A percentile compares a stretch with the other conserved stretches of the same genome.
Conservation (phyloP, 2,113 vertebrate species). For the Pseudolaguvia tuberculata region DNA sequence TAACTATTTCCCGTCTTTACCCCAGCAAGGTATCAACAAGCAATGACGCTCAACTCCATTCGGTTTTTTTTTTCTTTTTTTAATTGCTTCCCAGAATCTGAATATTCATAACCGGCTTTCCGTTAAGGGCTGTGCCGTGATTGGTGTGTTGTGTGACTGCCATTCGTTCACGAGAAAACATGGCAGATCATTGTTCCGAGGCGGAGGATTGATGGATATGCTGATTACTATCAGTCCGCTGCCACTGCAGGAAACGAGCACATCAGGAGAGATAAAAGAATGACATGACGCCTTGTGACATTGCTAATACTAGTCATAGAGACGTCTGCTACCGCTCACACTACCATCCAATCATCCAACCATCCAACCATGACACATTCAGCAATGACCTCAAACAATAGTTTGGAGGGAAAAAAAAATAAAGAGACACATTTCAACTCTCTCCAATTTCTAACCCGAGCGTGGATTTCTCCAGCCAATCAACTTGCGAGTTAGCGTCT, state of each 20-base stretch:
- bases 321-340: background rate
- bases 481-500: slow-evolving; percentile 20
- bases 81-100: slow-evolving; percentile 35
- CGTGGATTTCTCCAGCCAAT: slow-evolving; percentile 33
- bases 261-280: slow-evolving; percentile 42
- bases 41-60: slow-evolving; percentile 2
- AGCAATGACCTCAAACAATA: slow-evolving; percentile 36
- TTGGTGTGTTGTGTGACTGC: background rate
- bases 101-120: slow-evolving; percentile 27
- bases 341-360: background rate
- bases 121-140: background rate
- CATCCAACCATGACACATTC: slow-evolving; percentile 4
- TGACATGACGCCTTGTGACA: slow-evolving; percentile 37
- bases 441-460: background rate
- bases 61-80: slow-evolving; percentile 1
- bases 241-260: slow-evolving; percentile 44
- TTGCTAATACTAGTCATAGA: slow-evolving; percentile 18
- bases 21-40: background rate
- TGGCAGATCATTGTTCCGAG: background rate
- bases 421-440: background rate
- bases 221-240: slow-evolving; percentile 46
- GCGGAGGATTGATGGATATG: slow-evolving; percentile 37
- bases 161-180: slow-evolving; percentile 17
- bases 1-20: slow-evolving; percentile 29
- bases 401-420: background rate